A percentile compares a stretch with the other conserved stretches of the same genome.
phyloP scores from a whole-genome alignment of 1,140 invertebrate genomes.

The Calephelis virginiensis region DNA sequence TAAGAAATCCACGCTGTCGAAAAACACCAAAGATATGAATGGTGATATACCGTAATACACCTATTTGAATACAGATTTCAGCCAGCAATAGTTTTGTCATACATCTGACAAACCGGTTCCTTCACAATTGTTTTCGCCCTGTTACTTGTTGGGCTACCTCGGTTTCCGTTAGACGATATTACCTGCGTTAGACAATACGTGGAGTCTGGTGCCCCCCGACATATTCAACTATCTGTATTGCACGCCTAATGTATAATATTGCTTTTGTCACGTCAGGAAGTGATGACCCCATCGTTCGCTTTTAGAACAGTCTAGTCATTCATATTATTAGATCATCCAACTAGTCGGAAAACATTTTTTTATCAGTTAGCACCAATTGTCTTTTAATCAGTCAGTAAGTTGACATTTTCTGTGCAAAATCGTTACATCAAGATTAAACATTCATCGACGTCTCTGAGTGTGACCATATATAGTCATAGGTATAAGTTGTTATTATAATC shows the following conservation, averaged over 20 bases:
- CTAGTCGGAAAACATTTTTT: too few species aligned
- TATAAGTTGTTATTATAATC: too few species aligned
- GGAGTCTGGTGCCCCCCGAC: constrained; percentile 36
- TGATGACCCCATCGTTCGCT: too few species aligned
- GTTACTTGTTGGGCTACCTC: constrained; percentile 40
- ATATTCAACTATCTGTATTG: constrained; percentile 45
- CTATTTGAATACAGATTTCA: neutral
- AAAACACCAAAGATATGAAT: too few species aligned
- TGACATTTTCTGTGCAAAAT: too few species aligned
- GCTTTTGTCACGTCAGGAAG: constrained; percentile 30
- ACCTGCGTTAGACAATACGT: constrained; percentile 44
- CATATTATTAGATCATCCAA: too few species aligned
- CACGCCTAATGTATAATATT: constrained; percentile 36
- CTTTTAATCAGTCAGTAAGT: too few species aligned
- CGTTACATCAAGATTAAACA: too few species aligned
- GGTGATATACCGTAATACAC: neutral
- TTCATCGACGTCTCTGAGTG: neutral
- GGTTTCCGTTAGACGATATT: constrained; percentile 66
- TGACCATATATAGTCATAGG: neutral
- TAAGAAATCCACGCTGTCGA: too few species aligned
- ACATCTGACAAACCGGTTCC: constrained; percentile 40
- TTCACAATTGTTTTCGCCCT: constrained; percentile 55
- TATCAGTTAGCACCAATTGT: neutral
- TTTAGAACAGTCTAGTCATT: constrained; percentile 15
- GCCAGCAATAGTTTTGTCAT: neutral